A percentile compares a stretch with the other conserved stretches of the same genome.
These are phyloP conservation scores for Nebria brevicollis DNA, from an alignment of 2,888 invertebrate species.

Conservation along the genomic window DNA sequence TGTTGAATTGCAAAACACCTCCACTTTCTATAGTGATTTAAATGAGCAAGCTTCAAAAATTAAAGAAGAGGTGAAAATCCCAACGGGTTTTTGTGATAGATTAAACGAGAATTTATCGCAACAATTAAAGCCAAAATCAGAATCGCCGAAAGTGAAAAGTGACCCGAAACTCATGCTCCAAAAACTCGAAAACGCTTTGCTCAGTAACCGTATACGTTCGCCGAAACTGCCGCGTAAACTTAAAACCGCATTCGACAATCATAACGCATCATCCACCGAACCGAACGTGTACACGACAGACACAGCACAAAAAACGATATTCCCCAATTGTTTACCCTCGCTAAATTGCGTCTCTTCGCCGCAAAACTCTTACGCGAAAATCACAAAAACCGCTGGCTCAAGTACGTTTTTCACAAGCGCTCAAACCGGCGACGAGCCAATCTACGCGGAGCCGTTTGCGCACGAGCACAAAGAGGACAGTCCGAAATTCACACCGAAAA, in stretches of 20 bases:
- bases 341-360: conserved; percentile 57
- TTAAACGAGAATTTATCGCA: conserved; percentile 36
- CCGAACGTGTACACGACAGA: conserved; percentile 37
- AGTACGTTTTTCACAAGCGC: conserved; percentile 56
- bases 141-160: conserved; percentile 53
- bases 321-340: conserved; percentile 60
- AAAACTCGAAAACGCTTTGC: conserved; percentile 71
- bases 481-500: conserved; percentile 46
- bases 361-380: conserved; percentile 56
- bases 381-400: conserved; percentile 53
- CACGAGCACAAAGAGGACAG: conserved; percentile 49
- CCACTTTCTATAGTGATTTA: not conserved
- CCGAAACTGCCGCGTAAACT: conserved; percentile 51
- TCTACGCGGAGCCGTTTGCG: conserved; percentile 72
- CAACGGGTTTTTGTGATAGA: conserved; percentile 32
- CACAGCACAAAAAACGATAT: conserved; percentile 46
- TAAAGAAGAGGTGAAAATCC: not conserved
- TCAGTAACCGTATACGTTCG: conserved; percentile 62
- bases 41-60: not conserved
- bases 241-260: conserved; percentile 49
- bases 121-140: not conserved
- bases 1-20: not conserved
- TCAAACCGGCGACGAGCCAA: conserved; percentile 65
- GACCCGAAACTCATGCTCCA: conserved; percentile 74
- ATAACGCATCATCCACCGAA: conserved; percentile 48